Conservation (phyloP, 2,113 vertebrate species). For the Cinclus mexicanus region DNA sequence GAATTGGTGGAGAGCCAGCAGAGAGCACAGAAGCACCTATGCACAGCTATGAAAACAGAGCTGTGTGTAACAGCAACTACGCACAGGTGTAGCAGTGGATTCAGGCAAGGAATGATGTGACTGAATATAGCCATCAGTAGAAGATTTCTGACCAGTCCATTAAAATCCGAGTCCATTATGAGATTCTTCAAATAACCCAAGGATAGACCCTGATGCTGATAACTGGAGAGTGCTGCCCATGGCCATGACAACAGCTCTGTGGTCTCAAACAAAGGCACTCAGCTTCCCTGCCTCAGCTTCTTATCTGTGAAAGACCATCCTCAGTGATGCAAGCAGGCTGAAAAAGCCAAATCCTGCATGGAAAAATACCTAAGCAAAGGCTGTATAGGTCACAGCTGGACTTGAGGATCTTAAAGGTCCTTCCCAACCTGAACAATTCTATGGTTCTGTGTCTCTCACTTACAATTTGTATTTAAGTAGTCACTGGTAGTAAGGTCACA, state of each 20-base stretch:
- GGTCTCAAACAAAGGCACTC: not conserved
- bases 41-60: not conserved
- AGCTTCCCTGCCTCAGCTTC: not conserved
- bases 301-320: not conserved
- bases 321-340: not conserved
- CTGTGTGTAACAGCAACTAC: rapidly evolving
- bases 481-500: not conserved
- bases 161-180: not conserved
- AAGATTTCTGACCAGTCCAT: not conserved
- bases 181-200: not conserved
- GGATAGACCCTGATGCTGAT: not conserved
- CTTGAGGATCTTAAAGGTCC: not conserved
- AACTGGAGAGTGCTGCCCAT: not conserved
- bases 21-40: not conserved
- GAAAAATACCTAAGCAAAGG: not conserved
- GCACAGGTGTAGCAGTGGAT: not conserved
- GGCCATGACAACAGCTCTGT: not conserved
- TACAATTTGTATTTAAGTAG: not conserved
- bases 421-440: not conserved
- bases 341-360: not conserved
- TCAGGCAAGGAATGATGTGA: not conserved
- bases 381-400: not conserved
- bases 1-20: not conserved
- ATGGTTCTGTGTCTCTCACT: not conserved
- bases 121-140: not conserved